A percentile compares a stretch with the other conserved stretches of the same genome.
Evolutionary conservation across 2,113 vertebrate species (phyloP).

Genomic region (Psilopogon haemacephalus): DNA sequence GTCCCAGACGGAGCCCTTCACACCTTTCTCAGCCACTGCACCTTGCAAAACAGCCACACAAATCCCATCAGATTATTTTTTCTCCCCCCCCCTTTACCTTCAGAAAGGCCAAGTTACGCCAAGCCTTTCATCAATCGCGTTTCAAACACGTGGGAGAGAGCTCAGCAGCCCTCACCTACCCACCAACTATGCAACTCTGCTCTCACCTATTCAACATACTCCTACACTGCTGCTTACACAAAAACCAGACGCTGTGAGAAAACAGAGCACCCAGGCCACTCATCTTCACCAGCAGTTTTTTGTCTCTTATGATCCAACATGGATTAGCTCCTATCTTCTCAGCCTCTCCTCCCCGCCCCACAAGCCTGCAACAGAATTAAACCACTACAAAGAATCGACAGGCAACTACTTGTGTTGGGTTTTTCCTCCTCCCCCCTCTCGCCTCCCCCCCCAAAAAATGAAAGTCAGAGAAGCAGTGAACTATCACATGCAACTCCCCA

Average conservation of each 20-base stretch:
- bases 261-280: constrained; percentile 46
- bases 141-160: constrained; percentile 45
- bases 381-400: constrained; percentile 39
- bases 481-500: not conserved
- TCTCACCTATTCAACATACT: constrained; percentile 53
- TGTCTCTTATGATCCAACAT: constrained; percentile 27
- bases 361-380: constrained; percentile 26
- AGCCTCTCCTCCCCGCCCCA: not conserved
- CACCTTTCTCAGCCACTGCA: not conserved
- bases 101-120: constrained; percentile 4
- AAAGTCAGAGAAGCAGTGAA: not conserved
- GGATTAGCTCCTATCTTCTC: constrained; percentile 3
- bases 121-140: constrained; percentile 36
- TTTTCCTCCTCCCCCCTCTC: no score
- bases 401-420: not conserved
- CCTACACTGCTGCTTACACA: constrained; percentile 39
- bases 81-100: rapidly evolving
- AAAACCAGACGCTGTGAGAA: constrained; percentile 7
- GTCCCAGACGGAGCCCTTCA: not conserved
- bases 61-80: not conserved
- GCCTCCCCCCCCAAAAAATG: no score
- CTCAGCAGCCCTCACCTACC: not conserved
- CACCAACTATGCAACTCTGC: not conserved
- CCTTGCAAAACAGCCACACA: not conserved
- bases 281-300: constrained; percentile 11